Base-by-base conservation (phyloP, 2,888 invertebrate species). In the Diogma glabrata region DNA sequence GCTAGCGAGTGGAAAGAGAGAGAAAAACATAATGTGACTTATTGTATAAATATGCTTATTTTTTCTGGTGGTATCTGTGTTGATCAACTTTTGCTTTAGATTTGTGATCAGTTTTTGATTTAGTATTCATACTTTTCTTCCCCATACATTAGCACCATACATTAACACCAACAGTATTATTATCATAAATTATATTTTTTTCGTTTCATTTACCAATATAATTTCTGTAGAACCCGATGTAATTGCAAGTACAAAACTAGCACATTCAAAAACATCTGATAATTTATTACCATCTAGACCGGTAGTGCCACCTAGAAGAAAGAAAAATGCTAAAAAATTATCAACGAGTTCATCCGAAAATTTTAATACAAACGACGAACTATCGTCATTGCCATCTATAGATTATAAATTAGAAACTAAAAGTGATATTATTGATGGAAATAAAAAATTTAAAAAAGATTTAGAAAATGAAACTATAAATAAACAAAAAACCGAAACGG, bases 181-280 rank as follows among this genome's bases (percentile, higher is more conserved):
- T n/a, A n/a, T n/a, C n/a, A n/a, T n/a, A n/a, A n/a, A n/a, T n/a
- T n/a, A n/a, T n/a, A n/a, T n/a, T n/a, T n/a, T n/a, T n/a, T n/a
- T n/a, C n/a, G n/a, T n/a, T n/a, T n/a, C n/a, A n/a, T n/a, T n/a
- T n/a, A n/a, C n/a, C n/a, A n/a, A n/a, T n/a, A 43, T 22, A 43
- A 43, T 43, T 43, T 43, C 20, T 43, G 23, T 40, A 57, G 92
- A 92, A 69, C 93, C 93, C 3, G 93, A 94, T 72, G 89, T 93
- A 62, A 90, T 93, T 60, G 89, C 90, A 53, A 93, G 92, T 72
- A 89, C 92, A 56, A 93, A 92, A 65, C 72, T 81, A 52, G 67
- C 70, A 56, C 67, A 69, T 57, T 68, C 70, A 14, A 72, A 69
- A 60, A 71, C 69, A 54, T 69, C 66, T 3, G 70, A 70, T 54